Evolutionary conservation across 2,113 vertebrate genomes (phyloP).

Genomic region (Merops nubicus): DNA sequence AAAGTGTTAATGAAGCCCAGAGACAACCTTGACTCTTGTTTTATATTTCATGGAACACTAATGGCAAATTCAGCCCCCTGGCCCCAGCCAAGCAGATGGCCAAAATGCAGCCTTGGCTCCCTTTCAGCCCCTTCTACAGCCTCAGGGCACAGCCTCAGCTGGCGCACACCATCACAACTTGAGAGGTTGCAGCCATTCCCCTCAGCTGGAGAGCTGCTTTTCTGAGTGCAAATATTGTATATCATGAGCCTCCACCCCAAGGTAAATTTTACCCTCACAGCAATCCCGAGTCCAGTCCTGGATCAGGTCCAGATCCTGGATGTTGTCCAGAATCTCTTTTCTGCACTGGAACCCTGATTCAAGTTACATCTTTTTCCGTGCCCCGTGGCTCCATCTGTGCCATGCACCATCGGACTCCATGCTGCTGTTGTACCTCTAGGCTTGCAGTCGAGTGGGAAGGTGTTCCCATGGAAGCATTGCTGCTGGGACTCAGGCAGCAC

Average conservation of each 20-base stretch:
- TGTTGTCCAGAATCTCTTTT: not conserved
- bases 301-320: not conserved
- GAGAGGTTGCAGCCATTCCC: not conserved
- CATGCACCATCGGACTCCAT: not conserved
- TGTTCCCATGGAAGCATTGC: not conserved
- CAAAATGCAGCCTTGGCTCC: conserved; percentile 27
- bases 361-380: not conserved
- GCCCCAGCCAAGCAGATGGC: conserved; percentile 39
- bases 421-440: not conserved
- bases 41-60: conserved; percentile 46
- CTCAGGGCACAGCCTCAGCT: conserved; percentile 19
- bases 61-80: conserved; percentile 23
- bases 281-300: not conserved
- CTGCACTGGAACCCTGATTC: not conserved
- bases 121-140: not conserved
- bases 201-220: not conserved
- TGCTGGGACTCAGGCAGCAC: not conserved
- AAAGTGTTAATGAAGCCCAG: conserved; percentile 56
- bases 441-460: not conserved
- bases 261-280: not conserved
- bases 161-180: not conserved
- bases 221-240: not conserved
- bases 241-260: not conserved
- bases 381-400: not conserved
- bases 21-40: not conserved